Evolutionary conservation across 2,113 vertebrate genomes (phyloP).

Genomic region (Micronisus gabar): DNA sequence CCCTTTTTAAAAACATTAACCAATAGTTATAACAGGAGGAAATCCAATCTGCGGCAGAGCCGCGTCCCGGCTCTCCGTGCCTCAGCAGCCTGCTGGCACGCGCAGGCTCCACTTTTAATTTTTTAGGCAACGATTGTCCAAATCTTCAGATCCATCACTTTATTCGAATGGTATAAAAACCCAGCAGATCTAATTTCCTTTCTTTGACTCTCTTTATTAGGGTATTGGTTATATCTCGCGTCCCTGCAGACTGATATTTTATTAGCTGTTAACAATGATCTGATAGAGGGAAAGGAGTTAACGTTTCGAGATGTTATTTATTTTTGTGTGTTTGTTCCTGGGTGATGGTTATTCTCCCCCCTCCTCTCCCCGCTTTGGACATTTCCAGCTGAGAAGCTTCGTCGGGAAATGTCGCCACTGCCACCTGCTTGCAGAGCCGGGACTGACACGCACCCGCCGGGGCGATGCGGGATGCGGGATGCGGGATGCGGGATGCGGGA

Average conservation of each 20-base stretch:
- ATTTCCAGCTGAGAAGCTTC: constrained; percentile 66
- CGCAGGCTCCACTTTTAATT: background rate
- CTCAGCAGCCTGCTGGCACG: background rate
- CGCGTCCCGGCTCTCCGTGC: background rate
- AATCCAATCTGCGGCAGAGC: background rate
- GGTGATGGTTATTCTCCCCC: background rate
- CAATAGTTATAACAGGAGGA: background rate
- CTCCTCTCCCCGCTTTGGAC: background rate
- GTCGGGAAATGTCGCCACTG: constrained; percentile 75
- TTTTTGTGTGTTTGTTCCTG: constrained; percentile 49
- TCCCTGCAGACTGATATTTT: constrained; percentile 64
- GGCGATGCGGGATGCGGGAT: too few relatives aligned
- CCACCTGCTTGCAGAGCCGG: constrained; percentile 74
- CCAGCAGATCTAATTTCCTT: background rate
- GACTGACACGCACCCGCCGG: constrained; percentile 51
- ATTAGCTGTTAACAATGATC: constrained; percentile 65
- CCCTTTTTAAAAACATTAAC: constrained; percentile 8
- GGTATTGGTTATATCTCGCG: constrained; percentile 20
- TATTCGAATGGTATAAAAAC: background rate
- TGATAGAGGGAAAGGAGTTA: constrained; percentile 60
- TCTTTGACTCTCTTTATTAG: constrained; percentile 48
- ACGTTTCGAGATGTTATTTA: constrained; percentile 62
- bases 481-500: background rate
- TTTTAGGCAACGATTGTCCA: constrained; percentile 1
- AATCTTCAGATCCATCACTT: background rate